Evolutionary conservation across 1,140 invertebrate species (phyloP).

Genomic region (Lepeophtheirus salmonis): DNA sequence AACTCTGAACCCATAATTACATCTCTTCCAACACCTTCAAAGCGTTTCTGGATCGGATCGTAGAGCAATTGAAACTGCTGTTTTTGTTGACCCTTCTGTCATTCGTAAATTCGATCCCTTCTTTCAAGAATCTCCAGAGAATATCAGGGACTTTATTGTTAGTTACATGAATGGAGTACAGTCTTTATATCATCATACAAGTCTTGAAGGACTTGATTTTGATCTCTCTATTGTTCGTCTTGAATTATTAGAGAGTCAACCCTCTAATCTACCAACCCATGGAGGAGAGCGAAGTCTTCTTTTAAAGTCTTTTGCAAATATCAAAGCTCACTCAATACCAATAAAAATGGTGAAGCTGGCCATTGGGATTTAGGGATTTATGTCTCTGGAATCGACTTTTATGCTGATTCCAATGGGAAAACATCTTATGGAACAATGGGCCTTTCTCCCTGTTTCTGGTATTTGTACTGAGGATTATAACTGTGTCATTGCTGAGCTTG

Average conservation of each 20-base stretch:
- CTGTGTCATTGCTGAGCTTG: slow-evolving; percentile 63
- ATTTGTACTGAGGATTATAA: slow-evolving; percentile 52
- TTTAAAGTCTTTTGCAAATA: slow-evolving; percentile 9
- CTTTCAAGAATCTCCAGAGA: background rate
- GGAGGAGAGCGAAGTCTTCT: background rate
- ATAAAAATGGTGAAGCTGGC: background rate
- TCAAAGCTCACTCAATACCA: background rate
- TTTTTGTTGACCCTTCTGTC: background rate
- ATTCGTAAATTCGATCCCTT: background rate
- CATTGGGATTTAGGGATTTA: slow-evolving; percentile 11
- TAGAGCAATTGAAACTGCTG: background rate
- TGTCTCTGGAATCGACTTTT: slow-evolving; percentile 12
- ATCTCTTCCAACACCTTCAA: too few relatives aligned
- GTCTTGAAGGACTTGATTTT: background rate
- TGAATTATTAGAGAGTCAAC: background rate
- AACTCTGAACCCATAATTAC: background rate
- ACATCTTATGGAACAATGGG: background rate
- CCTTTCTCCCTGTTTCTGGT: slow-evolving; percentile 39
- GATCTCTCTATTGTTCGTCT: background rate
- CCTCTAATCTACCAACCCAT: background rate
- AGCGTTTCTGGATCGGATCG: background rate
- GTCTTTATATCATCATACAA: background rate
- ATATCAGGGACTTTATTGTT: background rate
- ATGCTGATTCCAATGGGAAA: background rate
- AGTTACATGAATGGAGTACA: background rate